A percentile compares a stretch with the other conserved stretches of the same genome.
Evolutionary conservation across 2,888 invertebrate genomes (phyloP).

Genomic region (Parnassius apollo): DNA sequence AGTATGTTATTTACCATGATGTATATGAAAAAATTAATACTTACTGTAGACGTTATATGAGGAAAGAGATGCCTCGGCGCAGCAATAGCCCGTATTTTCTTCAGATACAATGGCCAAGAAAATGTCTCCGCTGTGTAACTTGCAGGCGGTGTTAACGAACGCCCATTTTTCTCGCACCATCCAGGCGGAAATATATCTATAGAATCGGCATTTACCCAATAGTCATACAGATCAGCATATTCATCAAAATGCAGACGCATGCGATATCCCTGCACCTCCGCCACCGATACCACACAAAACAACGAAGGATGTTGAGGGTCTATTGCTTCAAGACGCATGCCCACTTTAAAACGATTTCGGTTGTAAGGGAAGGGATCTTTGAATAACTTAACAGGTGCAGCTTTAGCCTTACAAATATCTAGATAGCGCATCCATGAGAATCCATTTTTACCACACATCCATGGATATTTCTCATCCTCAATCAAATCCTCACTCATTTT

Average conservation of each 20-base stretch:
- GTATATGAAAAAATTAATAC: conserved; percentile 31
- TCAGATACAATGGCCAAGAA: conserved; percentile 92
- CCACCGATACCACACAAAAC: conserved; percentile 93
- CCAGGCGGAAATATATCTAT: conserved; percentile 94
- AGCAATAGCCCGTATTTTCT: conserved; percentile 85
- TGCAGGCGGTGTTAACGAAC: conserved; percentile 89
- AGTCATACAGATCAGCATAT: conserved; percentile 93
- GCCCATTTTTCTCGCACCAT: conserved; percentile 94
- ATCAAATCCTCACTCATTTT: conserved; percentile 57
- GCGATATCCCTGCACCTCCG: conserved; percentile 90
- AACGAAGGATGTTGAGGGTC: conserved; percentile 95
- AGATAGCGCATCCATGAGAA: conserved; percentile 91
- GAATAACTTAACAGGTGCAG: conserved; percentile 89
- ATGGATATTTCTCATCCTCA: conserved; percentile 82
- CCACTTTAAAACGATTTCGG: conserved; percentile 89
- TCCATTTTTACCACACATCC: conserved; percentile 86
- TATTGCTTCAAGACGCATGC: conserved; percentile 95
- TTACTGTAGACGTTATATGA: conserved; percentile 84
- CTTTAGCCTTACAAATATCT: conserved; percentile 85
- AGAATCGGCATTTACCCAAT: conserved; percentile 97
- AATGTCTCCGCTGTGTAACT: conserved; percentile 83
- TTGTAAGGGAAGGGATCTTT: conserved; percentile 88
- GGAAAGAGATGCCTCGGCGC: conserved; percentile 90
- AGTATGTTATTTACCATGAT: no score
- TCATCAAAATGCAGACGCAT: conserved; percentile 95